Conservation (phyloP, 2,113 vertebrate genomes). For the Brachyhypopomus gauderio region DNA sequence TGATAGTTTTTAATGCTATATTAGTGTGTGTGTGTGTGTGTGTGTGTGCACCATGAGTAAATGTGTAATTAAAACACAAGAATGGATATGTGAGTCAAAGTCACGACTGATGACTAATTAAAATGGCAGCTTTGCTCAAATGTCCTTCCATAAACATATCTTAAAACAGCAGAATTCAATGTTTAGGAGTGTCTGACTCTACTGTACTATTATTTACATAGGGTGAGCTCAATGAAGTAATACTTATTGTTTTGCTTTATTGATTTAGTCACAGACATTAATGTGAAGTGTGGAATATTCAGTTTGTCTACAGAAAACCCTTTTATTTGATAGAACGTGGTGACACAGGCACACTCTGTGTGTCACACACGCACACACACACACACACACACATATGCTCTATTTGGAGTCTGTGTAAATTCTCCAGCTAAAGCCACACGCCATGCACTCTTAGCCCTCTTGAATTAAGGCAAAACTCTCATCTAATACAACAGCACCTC, state of each 20-base stretch:
- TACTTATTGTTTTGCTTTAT: neutral
- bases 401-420: no score
- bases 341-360: constrained; percentile 59
- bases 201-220: neutral
- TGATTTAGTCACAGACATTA: constrained; percentile 6
- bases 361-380: constrained; percentile 66
- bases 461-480: constrained; percentile 43
- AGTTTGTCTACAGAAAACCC: neutral
- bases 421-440: no score
- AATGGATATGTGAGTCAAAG: constrained; percentile 70
- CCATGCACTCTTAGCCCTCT: constrained; percentile 40
- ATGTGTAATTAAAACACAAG: constrained; percentile 65
- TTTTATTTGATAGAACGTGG: constrained; percentile 57
- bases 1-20: neutral
- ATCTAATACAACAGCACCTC: constrained; percentile 62
- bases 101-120: constrained; percentile 67
- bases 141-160: neutral
- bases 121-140: constrained; percentile 60
- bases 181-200: neutral
- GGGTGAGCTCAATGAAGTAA: neutral
- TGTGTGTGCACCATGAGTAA: constrained; percentile 36
- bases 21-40: constrained; percentile 13
- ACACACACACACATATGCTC: constrained; percentile 58
- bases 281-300: neutral
- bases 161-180: neutral